These are phyloP conservation scores for Sebastes itinus DNA, from an alignment of 2,797 vertebrate species.

Conservation along the genomic window DNA sequence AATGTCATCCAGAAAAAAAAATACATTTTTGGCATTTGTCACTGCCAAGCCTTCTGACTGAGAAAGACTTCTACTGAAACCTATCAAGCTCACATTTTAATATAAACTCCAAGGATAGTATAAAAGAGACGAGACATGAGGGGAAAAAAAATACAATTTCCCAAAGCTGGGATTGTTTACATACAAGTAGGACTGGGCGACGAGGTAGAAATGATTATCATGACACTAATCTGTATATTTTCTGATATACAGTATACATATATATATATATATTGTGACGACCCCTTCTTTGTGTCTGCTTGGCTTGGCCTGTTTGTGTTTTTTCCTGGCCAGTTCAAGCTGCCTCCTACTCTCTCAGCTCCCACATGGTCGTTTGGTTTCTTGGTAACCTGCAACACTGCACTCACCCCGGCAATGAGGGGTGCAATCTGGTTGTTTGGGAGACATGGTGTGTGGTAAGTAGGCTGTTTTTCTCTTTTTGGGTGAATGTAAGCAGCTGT, in stretches of 20 bases:
- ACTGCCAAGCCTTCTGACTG: background rate
- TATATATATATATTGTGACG: background rate
- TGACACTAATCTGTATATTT: background rate
- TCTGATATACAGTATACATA: background rate
- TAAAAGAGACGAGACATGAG: background rate
- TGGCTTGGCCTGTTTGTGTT: background rate
- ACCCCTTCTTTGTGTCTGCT: background rate
- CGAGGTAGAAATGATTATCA: background rate
- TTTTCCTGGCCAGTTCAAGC: background rate
- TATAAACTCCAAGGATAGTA: background rate
- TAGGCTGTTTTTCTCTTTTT: background rate
- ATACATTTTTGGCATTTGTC: conserved; percentile 3
- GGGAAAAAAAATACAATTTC: background rate
- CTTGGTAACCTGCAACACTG: background rate
- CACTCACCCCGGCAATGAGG: background rate
- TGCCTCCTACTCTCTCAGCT: background rate
- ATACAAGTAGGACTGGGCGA: background rate
- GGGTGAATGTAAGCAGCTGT: background rate
- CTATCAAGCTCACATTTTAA: background rate
- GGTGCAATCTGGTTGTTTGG: background rate
- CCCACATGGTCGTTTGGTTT: background rate
- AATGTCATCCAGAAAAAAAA: conserved; percentile 11
- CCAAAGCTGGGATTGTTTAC: background rate
- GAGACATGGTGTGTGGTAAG: background rate
- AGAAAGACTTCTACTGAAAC: background rate